Percentiles rank a stretch among this genome's conserved stretches.
Evolutionary conservation across 2,888 invertebrate genomes (phyloP).

Genomic region (Adelphocoris suturalis): DNA sequence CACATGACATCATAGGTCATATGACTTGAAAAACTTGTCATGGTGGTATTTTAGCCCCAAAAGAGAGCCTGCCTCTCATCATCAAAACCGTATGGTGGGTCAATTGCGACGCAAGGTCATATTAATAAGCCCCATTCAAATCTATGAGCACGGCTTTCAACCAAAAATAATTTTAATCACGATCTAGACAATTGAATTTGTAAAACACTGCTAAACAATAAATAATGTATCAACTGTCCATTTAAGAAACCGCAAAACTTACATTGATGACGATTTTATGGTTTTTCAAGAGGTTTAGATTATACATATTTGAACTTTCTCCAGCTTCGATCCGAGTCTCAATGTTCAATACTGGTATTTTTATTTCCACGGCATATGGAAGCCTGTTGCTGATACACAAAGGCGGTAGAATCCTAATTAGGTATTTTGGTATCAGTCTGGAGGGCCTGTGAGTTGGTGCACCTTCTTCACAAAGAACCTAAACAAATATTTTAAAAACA

Average conservation of each 20-base stretch:
- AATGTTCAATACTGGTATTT: constrained; percentile 80
- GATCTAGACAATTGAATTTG: too few species aligned
- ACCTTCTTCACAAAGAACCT: constrained; percentile 81
- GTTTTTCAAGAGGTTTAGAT: constrained; percentile 83
- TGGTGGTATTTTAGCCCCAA: too few species aligned
- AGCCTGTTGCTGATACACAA: constrained; percentile 87
- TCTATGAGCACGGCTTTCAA: too few species aligned
- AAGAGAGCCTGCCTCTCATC: too few species aligned
- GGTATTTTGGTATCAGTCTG: constrained; percentile 85
- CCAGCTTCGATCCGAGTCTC: constrained; percentile 85
- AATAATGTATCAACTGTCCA: too few species aligned
- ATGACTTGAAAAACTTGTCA: too few species aligned
- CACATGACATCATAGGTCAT: too few species aligned
- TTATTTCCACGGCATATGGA: constrained; percentile 85
- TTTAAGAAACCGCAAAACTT: constrained; percentile 59
- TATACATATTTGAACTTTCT: constrained; percentile 85
- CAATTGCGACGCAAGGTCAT: too few species aligned
- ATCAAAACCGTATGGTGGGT: too few species aligned
- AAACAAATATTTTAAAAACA: neutral
- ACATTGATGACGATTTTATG: constrained; percentile 80
- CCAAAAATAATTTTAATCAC: too few species aligned
- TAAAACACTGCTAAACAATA: too few species aligned
- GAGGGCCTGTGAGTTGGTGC: constrained; percentile 78
- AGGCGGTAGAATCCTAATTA: constrained; percentile 86
- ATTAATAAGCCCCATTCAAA: too few species aligned